Evolutionary conservation across 2,888 invertebrate genomes (phyloP).

Genomic region (Tethea ocularis): DNA sequence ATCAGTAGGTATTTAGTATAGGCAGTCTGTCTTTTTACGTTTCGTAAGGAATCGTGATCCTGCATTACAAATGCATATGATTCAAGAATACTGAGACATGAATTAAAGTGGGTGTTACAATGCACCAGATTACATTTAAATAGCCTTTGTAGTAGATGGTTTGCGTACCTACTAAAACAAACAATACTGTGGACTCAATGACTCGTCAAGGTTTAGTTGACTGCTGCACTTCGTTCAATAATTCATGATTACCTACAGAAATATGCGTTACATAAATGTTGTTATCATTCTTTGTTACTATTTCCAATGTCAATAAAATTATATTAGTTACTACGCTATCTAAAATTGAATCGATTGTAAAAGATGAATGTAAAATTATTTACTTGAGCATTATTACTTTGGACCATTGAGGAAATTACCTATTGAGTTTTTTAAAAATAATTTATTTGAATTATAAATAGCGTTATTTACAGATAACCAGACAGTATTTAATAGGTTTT

Average conservation of each 20-base stretch:
- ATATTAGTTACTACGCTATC: conserved; percentile 24
- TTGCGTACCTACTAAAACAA: conserved; percentile 11
- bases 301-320: conserved; percentile 24
- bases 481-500: too few relatives aligned
- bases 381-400: background rate
- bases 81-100: background rate
- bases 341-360: conserved; percentile 10
- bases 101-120: background rate
- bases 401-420: background rate
- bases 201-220: conserved; percentile 43
- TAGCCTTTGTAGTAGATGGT: conserved; percentile 8
- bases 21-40: background rate
- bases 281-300: conserved; percentile 36
- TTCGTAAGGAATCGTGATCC: background rate
- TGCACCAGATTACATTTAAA: background rate
- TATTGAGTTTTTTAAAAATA: background rate
- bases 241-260: conserved; percentile 51
- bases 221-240: conserved; percentile 45
- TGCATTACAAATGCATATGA: background rate
- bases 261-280: conserved; percentile 43
- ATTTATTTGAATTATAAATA: background rate
- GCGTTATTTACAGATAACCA: background rate
- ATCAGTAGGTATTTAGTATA: too few relatives aligned
- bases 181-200: conserved; percentile 21
- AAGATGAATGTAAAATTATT: background rate